Conservation (phyloP, 2,888 invertebrate species). For the Gerris lacustris region DNA sequence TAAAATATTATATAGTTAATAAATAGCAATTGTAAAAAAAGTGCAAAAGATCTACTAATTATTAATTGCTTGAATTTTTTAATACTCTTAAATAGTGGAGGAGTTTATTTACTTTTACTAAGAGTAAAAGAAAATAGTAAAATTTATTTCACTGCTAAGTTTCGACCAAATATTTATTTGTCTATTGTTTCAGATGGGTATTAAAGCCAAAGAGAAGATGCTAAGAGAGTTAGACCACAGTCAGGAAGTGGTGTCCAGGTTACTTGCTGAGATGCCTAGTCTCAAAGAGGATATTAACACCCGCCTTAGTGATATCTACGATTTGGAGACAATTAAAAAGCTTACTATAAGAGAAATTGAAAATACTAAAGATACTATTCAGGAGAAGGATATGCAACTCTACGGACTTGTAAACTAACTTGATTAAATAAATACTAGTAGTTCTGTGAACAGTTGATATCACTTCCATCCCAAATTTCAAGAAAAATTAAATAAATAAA, state of each 20-base stretch:
- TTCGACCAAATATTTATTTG: neutral
- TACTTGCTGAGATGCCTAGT: conserved; percentile 9
- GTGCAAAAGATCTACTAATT: no score
- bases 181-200: neutral
- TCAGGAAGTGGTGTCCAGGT: conserved; percentile 6
- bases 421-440: no score
- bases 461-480: no score
- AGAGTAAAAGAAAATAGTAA: no score
- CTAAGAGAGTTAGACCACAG: conserved; percentile 1
- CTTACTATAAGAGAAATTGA: conserved; percentile 16
- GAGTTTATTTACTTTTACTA: no score
- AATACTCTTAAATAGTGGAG: no score
- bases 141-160: no score
- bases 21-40: neutral
- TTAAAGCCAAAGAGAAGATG: neutral
- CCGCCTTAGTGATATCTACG: conserved; percentile 37
- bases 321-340: conserved; percentile 38
- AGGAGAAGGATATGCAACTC: conserved; percentile 13
- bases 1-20: neutral
- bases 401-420: neutral
- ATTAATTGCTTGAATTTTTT: no score
- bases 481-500: no score
- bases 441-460: no score
- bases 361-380: conserved; percentile 11
- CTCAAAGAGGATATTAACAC: conserved; percentile 34